Conservation (phyloP, 1,140 invertebrate genomes). For the Dendrolimus punctatus region DNA sequence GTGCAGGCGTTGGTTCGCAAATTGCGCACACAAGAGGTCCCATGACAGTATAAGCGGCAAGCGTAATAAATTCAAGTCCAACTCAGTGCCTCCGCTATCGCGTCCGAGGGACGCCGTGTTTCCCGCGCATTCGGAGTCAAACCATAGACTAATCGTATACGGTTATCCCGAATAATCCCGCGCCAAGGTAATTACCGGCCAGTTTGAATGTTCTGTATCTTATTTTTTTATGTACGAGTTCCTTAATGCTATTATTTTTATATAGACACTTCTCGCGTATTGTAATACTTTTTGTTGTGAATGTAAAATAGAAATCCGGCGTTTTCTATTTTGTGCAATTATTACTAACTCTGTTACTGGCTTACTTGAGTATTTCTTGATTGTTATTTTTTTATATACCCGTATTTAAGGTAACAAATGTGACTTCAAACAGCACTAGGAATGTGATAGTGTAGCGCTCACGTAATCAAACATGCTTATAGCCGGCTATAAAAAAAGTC, state of each 20-base stretch:
- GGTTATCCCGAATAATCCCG: conserved; percentile 32
- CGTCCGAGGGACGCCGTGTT: conserved; percentile 33
- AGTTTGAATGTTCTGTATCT: conserved; percentile 1
- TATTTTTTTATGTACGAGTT: conserved; percentile 4
- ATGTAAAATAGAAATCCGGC: conserved; percentile 2
- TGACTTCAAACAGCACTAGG: no score
- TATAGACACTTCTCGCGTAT: conserved; percentile 7
- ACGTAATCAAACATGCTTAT: no score
- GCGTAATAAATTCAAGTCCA: conserved; percentile 4
- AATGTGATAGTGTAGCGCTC: no score
- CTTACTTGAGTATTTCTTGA: no score
- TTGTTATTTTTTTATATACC: no score
- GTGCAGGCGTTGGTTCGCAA: conserved; percentile 4
- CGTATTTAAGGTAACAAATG: no score
- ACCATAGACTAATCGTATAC: conserved; percentile 16
- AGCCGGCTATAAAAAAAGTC: no score
- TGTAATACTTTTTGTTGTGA: conserved; percentile 22
- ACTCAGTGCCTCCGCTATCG: conserved; percentile 34
- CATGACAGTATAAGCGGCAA: conserved; percentile 4
- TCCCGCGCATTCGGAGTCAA: conserved; percentile 35
- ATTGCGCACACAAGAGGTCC: conserved; percentile 4
- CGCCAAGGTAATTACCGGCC: conserved; percentile 30
- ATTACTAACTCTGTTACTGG: no score
- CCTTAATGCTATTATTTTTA: conserved; percentile 1
- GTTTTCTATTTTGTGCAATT: no score